These are phyloP conservation scores for Trigoniulus corallinus DNA, from an alignment of 1,140 invertebrate species.

Conservation along the genomic window DNA sequence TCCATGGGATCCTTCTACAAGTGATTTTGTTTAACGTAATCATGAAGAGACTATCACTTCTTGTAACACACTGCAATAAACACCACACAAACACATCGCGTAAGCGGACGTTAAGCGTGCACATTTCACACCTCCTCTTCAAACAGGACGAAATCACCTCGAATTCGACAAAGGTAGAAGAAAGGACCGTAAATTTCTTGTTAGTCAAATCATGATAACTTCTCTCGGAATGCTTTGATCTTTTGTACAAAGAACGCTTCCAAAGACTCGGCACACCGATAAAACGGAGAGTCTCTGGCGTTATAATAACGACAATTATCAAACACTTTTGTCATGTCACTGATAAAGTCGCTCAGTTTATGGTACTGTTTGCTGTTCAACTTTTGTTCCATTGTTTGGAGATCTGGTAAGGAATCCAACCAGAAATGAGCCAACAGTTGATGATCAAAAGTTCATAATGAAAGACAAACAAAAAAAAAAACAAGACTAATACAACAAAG, in stretches of 20 bases:
- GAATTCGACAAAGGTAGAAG: no score
- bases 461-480: slow-evolving; percentile 12
- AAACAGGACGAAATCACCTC: no score
- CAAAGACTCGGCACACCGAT: slow-evolving; percentile 81
- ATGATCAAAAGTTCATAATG: slow-evolving; percentile 3
- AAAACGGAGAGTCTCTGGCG: slow-evolving; percentile 84
- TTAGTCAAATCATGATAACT: no score
- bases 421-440: slow-evolving; percentile 12
- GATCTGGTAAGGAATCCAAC: slow-evolving; percentile 65
- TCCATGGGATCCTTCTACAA: no score
- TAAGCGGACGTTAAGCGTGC: no score
- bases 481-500: slow-evolving; percentile 7
- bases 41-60: no score
- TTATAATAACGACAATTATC: slow-evolving; percentile 97
- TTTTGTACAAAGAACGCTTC: slow-evolving; percentile 82
- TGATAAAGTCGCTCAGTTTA: slow-evolving; percentile 83
- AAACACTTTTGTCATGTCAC: slow-evolving; percentile 94
- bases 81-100: no score
- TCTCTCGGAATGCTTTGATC: slow-evolving; percentile 27
- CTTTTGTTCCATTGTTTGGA: slow-evolving; percentile 79
- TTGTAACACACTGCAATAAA: no score
- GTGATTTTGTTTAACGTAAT: no score
- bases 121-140: no score
- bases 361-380: slow-evolving; percentile 67
- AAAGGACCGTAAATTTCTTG: no score